Conservation (phyloP, 2,797 vertebrate species). For the Staurois parvus region DNA sequence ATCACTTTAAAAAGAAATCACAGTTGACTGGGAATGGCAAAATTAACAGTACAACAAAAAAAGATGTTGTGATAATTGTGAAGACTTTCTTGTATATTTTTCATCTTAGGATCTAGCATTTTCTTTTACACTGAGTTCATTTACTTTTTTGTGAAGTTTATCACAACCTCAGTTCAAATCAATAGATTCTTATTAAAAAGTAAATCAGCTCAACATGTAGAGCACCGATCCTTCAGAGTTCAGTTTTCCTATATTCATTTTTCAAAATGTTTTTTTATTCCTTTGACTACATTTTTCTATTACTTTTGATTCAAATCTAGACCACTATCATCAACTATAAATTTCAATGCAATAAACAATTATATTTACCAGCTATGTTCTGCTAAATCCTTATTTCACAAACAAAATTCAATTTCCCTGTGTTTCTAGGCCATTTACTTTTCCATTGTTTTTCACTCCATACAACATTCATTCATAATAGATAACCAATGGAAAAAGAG, state of each 20-base stretch:
- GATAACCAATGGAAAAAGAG: too few species aligned
- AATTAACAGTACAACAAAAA: too few species aligned
- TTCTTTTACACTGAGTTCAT: slow-evolving; percentile 1
- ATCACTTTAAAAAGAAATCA: too few species aligned
- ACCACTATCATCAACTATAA: slow-evolving; percentile 31
- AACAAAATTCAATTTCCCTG: slow-evolving; percentile 35
- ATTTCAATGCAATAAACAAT: slow-evolving; percentile 30
- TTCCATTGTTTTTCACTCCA: neutral
- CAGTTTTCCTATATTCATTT: slow-evolving; percentile 39
- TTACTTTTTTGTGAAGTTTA: slow-evolving; percentile 9
- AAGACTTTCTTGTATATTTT: too few species aligned
- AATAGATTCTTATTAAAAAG: slow-evolving; percentile 38
- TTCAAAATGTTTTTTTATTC: neutral
- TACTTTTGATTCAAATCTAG: slow-evolving; percentile 24
- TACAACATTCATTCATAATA: too few species aligned
- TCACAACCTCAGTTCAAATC: slow-evolving; percentile 33
- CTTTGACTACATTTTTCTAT: slow-evolving; percentile 26
- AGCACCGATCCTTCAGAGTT: slow-evolving; percentile 4
- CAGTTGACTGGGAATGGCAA: too few species aligned
- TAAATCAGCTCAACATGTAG: slow-evolving; percentile 4
- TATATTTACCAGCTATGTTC: slow-evolving; percentile 26
- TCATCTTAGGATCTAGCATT: neutral
- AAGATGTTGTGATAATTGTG: too few species aligned
- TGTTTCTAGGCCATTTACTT: slow-evolving; percentile 22
- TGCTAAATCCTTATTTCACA: slow-evolving; percentile 35